Base-by-base conservation (phyloP, 2,888 invertebrate species). In the Hemistola chrysoprasaria region DNA sequence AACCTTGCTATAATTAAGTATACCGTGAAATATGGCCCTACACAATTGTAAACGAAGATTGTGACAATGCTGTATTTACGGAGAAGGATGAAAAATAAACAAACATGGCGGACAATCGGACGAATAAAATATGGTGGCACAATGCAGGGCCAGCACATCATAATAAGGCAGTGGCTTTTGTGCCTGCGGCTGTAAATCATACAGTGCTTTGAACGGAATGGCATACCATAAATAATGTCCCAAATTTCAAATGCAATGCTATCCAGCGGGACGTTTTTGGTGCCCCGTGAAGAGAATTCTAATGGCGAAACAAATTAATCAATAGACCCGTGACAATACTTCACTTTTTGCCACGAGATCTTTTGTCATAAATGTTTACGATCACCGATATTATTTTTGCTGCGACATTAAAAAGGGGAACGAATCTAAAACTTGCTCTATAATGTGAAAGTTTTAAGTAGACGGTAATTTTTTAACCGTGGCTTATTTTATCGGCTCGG, bases 101-200 rank as follows among this genome's bases (percentile, higher is more conserved):
- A 88, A 87, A 88, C 81, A 83, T 73, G 51, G 69, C 58, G 62
- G 73, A 85, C 82, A 85, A 81, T 78, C 71, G 71, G 63, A 65
- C 70, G 75, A 73, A 85, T 86, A 83, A 85, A 85, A 82, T 47
- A 79, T 74, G 71, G 71, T 68, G 75, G 77, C 77, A 86, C 86
- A 86, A 87, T 79, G 80, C 78, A 71, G 78, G 81, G 73, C 81
- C 75, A 78, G 75, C 80, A 76, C 79, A 84, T 86, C 86, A 87
- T 87, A 87, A 86, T 88, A 86, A 86, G 78, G 81, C 69, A 78
- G 75, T 70, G 74, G 76, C 85, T 80, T 82, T 87, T 88, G 87
- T 87, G 73, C 66, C 60, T 55, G 57, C 59, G 73, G 80, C 67
- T 78, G 85, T 87, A 88, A 87, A 88, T 88, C 85, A 87, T 85